Conservation (phyloP, 1,140 invertebrate species). For the Gonatopus flavifemur region DNA sequence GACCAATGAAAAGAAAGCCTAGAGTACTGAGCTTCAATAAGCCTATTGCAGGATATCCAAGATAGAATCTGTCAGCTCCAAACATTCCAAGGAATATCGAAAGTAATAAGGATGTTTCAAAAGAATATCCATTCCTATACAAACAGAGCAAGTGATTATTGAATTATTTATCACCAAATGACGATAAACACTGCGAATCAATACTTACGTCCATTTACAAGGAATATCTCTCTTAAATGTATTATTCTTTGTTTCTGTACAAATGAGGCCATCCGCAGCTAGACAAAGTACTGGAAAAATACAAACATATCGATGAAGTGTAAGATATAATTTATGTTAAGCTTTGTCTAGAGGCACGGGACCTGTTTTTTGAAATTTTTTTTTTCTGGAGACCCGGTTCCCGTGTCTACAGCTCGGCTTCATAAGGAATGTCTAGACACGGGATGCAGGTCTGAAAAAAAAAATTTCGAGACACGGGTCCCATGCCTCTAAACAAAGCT, state of each 20-base stretch:
- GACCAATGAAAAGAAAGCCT: constrained; percentile 95
- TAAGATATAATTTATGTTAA: no score
- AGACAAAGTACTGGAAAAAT: constrained; percentile 74
- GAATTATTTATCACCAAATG: neutral
- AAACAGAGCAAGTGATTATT: constrained; percentile 11
- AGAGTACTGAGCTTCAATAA: constrained; percentile 93
- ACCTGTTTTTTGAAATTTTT: no score
- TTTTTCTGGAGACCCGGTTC: no score
- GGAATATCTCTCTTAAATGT: constrained; percentile 81
- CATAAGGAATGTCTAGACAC: no score
- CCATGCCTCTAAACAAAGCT: no score
- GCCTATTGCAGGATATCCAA: constrained; percentile 94
- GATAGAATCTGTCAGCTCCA: constrained; percentile 95
- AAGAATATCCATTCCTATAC: constrained; percentile 88
- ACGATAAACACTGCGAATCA: neutral
- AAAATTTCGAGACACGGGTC: no score
- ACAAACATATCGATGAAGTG: no score
- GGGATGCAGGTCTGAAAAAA: no score
- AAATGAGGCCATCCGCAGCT: constrained; percentile 80
- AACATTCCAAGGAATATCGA: constrained; percentile 97
- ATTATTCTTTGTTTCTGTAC: constrained; percentile 75
- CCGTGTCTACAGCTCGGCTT: no score
- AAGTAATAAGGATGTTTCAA: constrained; percentile 87
- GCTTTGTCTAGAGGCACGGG: no score
- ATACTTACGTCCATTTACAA: constrained; percentile 91